These are phyloP conservation scores for Micropterix aruncella DNA, from an alignment of 2,888 invertebrate genomes.

Conservation along the genomic window DNA sequence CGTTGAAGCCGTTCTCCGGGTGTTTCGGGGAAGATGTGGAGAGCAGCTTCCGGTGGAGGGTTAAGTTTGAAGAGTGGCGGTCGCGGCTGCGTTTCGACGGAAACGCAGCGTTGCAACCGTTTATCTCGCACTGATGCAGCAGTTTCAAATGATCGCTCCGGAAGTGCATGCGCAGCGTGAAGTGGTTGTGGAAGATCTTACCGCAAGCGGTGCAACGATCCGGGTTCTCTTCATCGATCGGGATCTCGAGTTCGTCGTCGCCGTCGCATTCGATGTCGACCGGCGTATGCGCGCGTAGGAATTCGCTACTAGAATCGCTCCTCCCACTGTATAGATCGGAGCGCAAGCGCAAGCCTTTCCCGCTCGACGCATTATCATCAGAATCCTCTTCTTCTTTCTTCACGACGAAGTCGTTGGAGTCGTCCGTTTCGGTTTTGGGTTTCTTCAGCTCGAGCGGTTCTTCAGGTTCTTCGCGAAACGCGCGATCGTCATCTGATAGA, in stretches of 20 bases:
- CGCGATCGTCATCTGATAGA: slow-evolving; percentile 33
- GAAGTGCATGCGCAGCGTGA: slow-evolving; percentile 80
- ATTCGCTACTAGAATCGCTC: slow-evolving; percentile 13
- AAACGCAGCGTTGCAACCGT: slow-evolving; percentile 83
- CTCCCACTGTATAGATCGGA: slow-evolving; percentile 25
- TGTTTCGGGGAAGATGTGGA: slow-evolving; percentile 25
- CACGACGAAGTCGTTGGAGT: slow-evolving; percentile 27
- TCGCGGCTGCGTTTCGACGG: slow-evolving; percentile 64
- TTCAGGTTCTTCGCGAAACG: slow-evolving; percentile 9
- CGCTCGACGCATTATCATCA: slow-evolving; percentile 2
- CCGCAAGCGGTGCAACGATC: slow-evolving; percentile 75
- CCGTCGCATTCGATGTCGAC: slow-evolving; percentile 7
- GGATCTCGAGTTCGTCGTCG: slow-evolving; percentile 47
- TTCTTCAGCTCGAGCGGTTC: slow-evolving; percentile 35
- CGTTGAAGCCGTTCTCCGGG: slow-evolving; percentile 46
- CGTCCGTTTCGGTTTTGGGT: slow-evolving; percentile 29
- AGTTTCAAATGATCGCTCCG: slow-evolving; percentile 83
- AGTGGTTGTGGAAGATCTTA: slow-evolving; percentile 82
- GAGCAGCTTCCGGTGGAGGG: slow-evolving; percentile 34
- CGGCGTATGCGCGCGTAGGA: slow-evolving; percentile 16
- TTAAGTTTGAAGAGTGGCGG: slow-evolving; percentile 43
- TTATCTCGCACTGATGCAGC: slow-evolving; percentile 81
- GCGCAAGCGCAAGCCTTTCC: slow-evolving; percentile 29
- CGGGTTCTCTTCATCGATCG: slow-evolving; percentile 79
- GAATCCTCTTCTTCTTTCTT: slow-evolving; percentile 20